Evolutionary conservation across 2,113 vertebrate genomes (phyloP), one percentile per base, ranked within the genome.

Genomic region (Melanerpes aurifrons): DNA sequence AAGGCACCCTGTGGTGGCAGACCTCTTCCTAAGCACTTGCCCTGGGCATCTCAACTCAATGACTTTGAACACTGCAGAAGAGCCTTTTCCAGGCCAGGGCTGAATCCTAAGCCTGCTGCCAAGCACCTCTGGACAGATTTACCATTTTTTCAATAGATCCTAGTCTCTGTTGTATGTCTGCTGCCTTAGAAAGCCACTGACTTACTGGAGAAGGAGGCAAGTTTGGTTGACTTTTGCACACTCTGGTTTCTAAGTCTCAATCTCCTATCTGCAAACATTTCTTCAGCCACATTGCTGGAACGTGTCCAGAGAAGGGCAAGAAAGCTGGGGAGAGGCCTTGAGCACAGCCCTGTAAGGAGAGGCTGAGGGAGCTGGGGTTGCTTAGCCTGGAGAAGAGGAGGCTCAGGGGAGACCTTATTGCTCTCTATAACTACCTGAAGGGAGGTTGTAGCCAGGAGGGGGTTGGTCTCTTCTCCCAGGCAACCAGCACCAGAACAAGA

Each of bases 151-250:
- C 43, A 43, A n/a, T 8, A 66, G 31, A 66, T 58, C 8, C 43
- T 43, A 86, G 17, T 61, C 25, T 77, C 53, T 71, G 61, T 91
- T 73, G 28, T 61, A 8, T 40, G 28, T 31, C 11, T 86, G 15
- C 62, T 78, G 24, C 63, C 79, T 62, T 48, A 74, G 54, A 82
- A 82, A 93, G 54, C 66, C 48, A 45, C 62, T 68, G 69, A 68
- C 57, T 43, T 58, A 32, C 32, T 54, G 81, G 56, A 81, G 58
- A 76, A 82, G 0, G 3, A 90, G 83, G 24, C 76, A 90, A 53
- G 58, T 69, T n/a, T 50, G 48, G 64, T 15, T 91, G 82, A 86
- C 43, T 74, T 90, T 82, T 90, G 76, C 88, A 93, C 69, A 54
- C 40, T 87, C 35, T 85, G 59, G 48, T 84, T 86, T 89, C 32